Evolutionary conservation across 2,113 vertebrate genomes (phyloP).

Genomic region (Oceanites oceanicus): DNA sequence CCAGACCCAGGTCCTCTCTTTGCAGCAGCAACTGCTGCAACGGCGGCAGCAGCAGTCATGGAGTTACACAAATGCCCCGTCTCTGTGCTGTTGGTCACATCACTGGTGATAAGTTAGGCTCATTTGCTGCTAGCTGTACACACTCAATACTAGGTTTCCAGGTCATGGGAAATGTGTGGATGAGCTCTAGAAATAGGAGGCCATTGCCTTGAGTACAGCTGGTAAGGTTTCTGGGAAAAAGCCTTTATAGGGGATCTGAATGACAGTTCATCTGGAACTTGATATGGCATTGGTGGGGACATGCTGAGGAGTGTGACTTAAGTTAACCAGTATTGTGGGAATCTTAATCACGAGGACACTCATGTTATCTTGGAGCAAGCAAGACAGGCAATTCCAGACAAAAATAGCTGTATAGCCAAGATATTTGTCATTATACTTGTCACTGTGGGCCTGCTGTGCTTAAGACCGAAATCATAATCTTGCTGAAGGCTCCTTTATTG

Average conservation of each 20-base stretch:
- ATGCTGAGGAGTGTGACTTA: neutral
- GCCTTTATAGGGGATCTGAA: neutral
- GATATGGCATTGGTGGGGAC: neutral
- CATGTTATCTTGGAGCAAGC: neutral
- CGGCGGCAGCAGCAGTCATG: accelerated
- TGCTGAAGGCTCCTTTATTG: neutral
- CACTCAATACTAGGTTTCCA: accelerated
- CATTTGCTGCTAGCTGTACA: neutral
- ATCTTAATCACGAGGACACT: neutral
- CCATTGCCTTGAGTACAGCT: neutral
- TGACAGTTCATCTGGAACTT: neutral
- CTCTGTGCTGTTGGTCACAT: neutral
- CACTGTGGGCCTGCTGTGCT: neutral
- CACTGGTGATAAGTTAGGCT: neutral
- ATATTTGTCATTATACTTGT: neutral
- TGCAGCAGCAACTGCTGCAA: no score
- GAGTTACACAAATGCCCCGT: neutral
- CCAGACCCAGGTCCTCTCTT: neutral
- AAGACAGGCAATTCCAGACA: neutral
- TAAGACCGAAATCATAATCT: neutral
- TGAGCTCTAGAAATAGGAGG: neutral
- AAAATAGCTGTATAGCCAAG: neutral
- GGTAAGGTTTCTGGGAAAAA: neutral
- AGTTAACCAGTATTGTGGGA: neutral
- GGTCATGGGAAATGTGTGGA: neutral